Evolutionary conservation across 2,797 vertebrate genomes (phyloP).

Genomic region (Harpagifer antarcticus): DNA sequence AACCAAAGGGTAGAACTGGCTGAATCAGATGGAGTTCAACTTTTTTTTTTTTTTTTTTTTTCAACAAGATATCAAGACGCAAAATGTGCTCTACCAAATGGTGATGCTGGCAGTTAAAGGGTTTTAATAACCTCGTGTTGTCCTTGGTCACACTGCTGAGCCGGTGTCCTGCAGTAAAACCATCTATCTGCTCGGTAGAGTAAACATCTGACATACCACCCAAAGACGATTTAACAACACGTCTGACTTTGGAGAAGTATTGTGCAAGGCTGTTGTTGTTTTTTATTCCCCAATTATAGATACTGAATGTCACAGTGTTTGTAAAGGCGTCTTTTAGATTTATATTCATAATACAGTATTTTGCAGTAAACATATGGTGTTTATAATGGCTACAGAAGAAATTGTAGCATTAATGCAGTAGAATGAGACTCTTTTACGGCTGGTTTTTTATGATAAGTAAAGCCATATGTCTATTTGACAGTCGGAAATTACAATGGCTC

Average conservation of each 20-base stretch:
- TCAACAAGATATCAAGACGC: too few relatives aligned
- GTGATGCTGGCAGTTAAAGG: too few relatives aligned
- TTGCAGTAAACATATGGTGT: constrained; percentile 26
- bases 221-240: background rate
- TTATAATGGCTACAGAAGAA: constrained; percentile 34
- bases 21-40: too few relatives aligned
- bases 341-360: constrained; percentile 16
- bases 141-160: constrained; percentile 68
- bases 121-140: constrained; percentile 70
- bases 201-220: constrained; percentile 16
- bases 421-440: background rate
- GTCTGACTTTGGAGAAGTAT: constrained; percentile 6
- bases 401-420: constrained; percentile 9
- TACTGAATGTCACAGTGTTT: constrained; percentile 24
- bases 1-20: too few relatives aligned
- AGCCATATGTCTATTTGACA: constrained; percentile 35
- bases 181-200: constrained; percentile 24
- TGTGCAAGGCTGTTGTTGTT: background rate
- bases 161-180: constrained; percentile 56
- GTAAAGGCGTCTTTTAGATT: constrained; percentile 21
- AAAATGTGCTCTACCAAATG: too few relatives aligned
- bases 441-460: constrained; percentile 23
- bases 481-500: constrained; percentile 28
- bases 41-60: too few relatives aligned
- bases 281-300: constrained; percentile 13